Conservation (phyloP, 2,113 vertebrate species). For the Charadrius vociferus region DNA sequence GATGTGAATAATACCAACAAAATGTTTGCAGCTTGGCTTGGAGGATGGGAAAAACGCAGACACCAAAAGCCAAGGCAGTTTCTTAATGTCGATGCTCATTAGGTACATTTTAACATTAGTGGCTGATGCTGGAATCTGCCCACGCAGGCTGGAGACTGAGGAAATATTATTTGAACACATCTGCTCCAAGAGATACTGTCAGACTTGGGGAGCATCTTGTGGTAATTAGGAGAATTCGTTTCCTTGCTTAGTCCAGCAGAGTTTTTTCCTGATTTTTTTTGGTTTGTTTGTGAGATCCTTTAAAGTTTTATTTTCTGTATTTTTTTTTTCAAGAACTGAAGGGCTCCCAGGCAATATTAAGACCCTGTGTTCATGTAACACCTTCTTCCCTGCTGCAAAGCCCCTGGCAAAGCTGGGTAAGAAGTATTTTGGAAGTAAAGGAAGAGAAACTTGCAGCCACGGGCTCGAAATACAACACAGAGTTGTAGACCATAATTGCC, state of each 20-base stretch:
- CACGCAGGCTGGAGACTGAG: constrained; percentile 47
- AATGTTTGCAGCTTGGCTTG: constrained; percentile 12
- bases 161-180: constrained; percentile 10
- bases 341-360: background rate
- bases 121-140: constrained; percentile 59
- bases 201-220: constrained; percentile 69
- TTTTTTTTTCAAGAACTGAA: background rate
- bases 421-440: background rate
- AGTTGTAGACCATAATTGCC: background rate
- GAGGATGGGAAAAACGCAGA: constrained; percentile 11
- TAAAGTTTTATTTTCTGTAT: background rate
- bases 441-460: background rate
- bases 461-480: fast-evolving
- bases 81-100: background rate
- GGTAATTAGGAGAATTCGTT: constrained; percentile 49
- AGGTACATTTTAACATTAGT: background rate
- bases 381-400: background rate
- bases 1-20: constrained; percentile 31
- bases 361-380: background rate
- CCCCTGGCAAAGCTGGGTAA: background rate
- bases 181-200: constrained; percentile 39
- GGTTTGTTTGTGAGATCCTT: background rate
- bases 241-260: background rate
- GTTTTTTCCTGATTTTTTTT: background rate
- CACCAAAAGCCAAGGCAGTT: constrained; percentile 18